These are phyloP conservation scores for Rambutsinella grinnellia DNA, from an alignment of 2,888 invertebrate species.

Conservation along the genomic window DNA sequence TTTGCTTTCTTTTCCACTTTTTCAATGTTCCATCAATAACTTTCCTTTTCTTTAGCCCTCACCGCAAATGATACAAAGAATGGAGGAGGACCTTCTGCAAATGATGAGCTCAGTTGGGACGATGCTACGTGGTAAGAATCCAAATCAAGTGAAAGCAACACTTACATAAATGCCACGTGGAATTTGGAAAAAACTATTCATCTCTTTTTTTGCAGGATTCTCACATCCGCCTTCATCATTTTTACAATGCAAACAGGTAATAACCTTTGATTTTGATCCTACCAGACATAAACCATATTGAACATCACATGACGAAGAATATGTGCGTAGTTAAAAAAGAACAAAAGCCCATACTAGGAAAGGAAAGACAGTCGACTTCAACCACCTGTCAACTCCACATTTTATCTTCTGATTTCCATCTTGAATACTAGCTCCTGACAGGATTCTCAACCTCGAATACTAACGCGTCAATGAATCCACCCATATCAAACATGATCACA, in stretches of 20 bases:
- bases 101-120: constrained; percentile 62
- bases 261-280: background rate
- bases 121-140: constrained; percentile 57
- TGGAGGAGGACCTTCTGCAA: constrained; percentile 31
- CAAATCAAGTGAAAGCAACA: background rate
- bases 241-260: constrained; percentile 69
- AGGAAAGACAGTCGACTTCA: too few relatives aligned
- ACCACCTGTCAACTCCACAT: background rate
- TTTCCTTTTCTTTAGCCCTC: too few relatives aligned
- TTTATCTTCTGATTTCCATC: background rate
- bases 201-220: constrained; percentile 43
- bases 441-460: background rate
- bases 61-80: constrained; percentile 23
- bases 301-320: too few relatives aligned
- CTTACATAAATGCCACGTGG: background rate
- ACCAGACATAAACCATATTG: too few relatives aligned
- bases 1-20: too few relatives aligned
- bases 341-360: too few relatives aligned
- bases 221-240: constrained; percentile 68
- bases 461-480: background rate
- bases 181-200: background rate
- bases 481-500: background rate
- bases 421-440: background rate
- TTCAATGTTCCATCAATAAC: too few relatives aligned
- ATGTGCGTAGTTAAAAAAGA: too few relatives aligned